phyloP scores from a whole-genome alignment of 2,888 invertebrate species.

The Spilarctia lutea region DNA sequence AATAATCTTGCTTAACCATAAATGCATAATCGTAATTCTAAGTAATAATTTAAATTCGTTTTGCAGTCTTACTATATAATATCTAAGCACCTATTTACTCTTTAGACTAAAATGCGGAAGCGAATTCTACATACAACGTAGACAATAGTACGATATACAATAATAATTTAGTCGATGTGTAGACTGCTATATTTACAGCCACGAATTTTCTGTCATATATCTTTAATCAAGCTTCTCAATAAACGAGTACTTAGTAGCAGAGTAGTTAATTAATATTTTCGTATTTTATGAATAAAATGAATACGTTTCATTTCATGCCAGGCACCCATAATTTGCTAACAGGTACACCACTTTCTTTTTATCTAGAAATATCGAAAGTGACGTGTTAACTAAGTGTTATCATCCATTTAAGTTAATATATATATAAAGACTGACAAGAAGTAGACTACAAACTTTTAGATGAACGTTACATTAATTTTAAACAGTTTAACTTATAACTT shows the following conservation, averaged over 20 bases:
- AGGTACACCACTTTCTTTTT: not conserved
- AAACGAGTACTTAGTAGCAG: not conserved
- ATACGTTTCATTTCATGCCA: not conserved
- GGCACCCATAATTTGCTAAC: not conserved
- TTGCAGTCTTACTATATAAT: constrained; percentile 80
- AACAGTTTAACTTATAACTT: not conserved
- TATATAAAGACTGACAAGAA: not conserved
- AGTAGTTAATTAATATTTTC: not conserved
- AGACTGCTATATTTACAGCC: constrained; percentile 12
- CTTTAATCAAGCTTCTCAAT: not conserved
- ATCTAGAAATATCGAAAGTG: not conserved
- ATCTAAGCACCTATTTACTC: constrained; percentile 49
- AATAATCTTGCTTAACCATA: constrained; percentile 25
- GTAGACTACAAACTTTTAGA: not conserved
- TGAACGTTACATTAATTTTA: not conserved
- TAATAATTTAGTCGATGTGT: constrained; percentile 4
- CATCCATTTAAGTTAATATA: too few relatives aligned
- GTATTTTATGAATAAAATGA: not conserved
- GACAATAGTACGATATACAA: constrained; percentile 10
- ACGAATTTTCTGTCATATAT: not conserved
- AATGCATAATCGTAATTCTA: constrained; percentile 48
- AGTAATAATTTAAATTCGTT: constrained; percentile 81
- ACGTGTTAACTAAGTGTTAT: not conserved
- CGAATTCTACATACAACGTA: constrained; percentile 21
- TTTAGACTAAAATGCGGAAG: constrained; percentile 19